Percentiles rank a stretch among this genome's conserved stretches.
Evolutionary conservation across 2,113 vertebrate species (phyloP).

Genomic region (Pomatorhinus ruficollis): DNA sequence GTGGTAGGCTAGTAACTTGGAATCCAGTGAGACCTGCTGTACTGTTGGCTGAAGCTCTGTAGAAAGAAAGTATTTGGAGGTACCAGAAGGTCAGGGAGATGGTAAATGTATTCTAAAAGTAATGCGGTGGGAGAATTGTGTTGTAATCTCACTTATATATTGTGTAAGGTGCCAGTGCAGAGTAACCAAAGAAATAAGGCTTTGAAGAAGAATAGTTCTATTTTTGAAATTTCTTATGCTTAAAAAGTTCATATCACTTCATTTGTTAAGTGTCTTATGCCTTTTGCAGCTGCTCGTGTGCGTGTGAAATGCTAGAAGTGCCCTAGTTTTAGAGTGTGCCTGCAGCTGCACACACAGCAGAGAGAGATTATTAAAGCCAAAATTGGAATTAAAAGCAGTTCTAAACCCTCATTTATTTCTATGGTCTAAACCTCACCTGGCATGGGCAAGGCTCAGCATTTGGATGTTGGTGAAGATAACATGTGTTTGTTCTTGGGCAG

Average conservation of each 20-base stretch:
- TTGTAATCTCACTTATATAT: background rate
- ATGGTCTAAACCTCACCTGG: background rate
- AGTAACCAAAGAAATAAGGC: background rate
- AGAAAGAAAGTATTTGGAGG: background rate
- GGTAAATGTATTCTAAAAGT: background rate
- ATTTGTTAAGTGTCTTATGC: background rate
- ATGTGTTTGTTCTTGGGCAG: background rate
- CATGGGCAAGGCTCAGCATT: background rate
- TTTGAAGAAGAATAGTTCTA: background rate
- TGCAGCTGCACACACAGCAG: background rate
- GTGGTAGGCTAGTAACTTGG: background rate
- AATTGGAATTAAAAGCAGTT: background rate
- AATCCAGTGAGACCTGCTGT: background rate
- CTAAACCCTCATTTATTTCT: background rate
- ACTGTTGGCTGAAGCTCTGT: background rate
- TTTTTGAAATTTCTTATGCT: background rate
- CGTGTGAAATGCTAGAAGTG: background rate
- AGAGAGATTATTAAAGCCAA: background rate
- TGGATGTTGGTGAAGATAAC: background rate
- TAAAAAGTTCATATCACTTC: background rate
- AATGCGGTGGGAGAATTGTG: background rate
- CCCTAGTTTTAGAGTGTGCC: background rate
- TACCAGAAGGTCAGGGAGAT: background rate
- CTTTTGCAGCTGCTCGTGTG: background rate
- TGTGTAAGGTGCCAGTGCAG: background rate